Percentiles rank a stretch among this genome's conserved stretches.
phyloP scores from a whole-genome alignment of 1,140 invertebrate species.

The Adelges cooleyi region DNA sequence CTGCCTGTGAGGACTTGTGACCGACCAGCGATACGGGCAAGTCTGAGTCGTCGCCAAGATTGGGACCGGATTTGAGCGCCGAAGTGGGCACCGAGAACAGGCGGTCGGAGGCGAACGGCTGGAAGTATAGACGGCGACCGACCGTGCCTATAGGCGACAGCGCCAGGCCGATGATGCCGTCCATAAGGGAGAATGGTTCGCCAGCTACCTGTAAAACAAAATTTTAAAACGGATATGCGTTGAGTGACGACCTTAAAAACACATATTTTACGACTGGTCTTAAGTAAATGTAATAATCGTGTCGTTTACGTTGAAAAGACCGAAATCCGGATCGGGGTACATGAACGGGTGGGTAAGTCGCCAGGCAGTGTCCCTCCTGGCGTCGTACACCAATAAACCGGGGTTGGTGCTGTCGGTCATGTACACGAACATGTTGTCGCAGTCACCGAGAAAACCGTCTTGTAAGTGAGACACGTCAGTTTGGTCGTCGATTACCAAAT shows the following conservation, averaged over 20 bases:
- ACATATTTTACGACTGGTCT: no score
- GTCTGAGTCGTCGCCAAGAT: slow-evolving; percentile 46
- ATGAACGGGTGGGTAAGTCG: slow-evolving; percentile 60
- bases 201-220: slow-evolving; percentile 39
- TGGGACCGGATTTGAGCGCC: slow-evolving; percentile 54
- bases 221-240: not conserved
- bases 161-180: slow-evolving; percentile 65
- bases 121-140: slow-evolving; percentile 53
- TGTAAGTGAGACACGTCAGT: slow-evolving; percentile 34
- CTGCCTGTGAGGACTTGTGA: slow-evolving; percentile 67
- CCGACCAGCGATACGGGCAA: slow-evolving; percentile 62
- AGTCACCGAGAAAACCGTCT: slow-evolving; percentile 37
- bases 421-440: slow-evolving; percentile 64
- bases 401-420: slow-evolving; percentile 65
- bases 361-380: slow-evolving; percentile 57
- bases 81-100: slow-evolving; percentile 62
- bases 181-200: slow-evolving; percentile 59
- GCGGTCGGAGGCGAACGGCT: slow-evolving; percentile 68
- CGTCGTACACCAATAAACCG: slow-evolving; percentile 62
- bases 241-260: not conserved
- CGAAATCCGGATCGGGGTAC: slow-evolving; percentile 66
- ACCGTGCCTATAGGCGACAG: slow-evolving; percentile 47
- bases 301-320: slow-evolving; percentile 45
- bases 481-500: slow-evolving; percentile 47
- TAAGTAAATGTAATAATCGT: no score